These are phyloP conservation scores for Tangara arthus DNA, from an alignment of 2,797 vertebrate genomes.

Conservation along the genomic window DNA sequence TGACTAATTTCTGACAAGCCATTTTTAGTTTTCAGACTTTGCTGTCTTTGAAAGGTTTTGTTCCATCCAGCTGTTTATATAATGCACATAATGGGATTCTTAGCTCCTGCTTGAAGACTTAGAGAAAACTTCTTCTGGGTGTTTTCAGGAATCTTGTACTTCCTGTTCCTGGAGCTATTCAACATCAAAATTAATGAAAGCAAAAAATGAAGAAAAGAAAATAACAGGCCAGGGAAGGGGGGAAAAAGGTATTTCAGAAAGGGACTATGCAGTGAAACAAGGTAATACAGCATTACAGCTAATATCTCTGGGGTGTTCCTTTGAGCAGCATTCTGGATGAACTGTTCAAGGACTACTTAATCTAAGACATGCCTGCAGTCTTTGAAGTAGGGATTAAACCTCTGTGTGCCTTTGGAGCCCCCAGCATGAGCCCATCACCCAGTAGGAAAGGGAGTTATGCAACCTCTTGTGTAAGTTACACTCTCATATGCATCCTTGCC, in stretches of 20 bases:
- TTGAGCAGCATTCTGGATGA: not conserved
- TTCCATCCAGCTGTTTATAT: not conserved
- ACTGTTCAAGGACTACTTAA: not conserved
- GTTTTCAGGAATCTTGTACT: not conserved
- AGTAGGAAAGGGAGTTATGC: not conserved
- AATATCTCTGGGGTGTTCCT: not conserved
- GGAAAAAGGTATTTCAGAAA: not conserved
- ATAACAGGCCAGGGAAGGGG: rapidly evolving
- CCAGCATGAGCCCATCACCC: not conserved
- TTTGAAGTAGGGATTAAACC: not conserved
- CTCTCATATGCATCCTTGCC: not conserved
- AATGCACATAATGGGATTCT: not conserved
- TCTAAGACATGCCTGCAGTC: not conserved
- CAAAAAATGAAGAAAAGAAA: not conserved
- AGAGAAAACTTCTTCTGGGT: not conserved
- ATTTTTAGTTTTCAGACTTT: not conserved
- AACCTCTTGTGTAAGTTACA: not conserved
- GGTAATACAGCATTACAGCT: not conserved
- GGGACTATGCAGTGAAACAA: not conserved
- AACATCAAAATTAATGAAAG: not conserved
- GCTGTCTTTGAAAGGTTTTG: not conserved
- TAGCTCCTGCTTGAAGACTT: not conserved
- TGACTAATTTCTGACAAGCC: not conserved
- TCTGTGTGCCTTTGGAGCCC: not conserved
- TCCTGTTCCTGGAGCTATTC: not conserved